These are phyloP conservation scores for Bombus pyrosoma DNA, from an alignment of 1,140 invertebrate species.

Conservation along the genomic window DNA sequence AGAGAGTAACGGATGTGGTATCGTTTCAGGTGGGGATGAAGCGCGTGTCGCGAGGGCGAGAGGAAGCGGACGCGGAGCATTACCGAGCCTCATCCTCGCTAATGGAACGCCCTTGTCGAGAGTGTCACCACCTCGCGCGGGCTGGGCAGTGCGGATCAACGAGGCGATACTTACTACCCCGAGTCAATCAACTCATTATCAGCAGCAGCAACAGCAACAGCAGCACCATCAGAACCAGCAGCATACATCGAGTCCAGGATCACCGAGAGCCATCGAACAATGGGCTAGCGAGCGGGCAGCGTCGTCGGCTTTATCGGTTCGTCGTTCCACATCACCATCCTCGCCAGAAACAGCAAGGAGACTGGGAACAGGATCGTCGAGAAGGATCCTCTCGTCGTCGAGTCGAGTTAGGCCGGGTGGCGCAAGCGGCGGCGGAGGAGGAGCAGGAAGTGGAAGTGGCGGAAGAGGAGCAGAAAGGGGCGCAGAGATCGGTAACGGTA, in stretches of 20 bases:
- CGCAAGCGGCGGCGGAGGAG: neutral
- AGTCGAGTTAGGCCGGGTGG: conserved; percentile 15
- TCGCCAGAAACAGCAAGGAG: conserved; percentile 43
- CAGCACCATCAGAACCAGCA: conserved; percentile 41
- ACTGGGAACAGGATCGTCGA: conserved; percentile 49
- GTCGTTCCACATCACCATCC: conserved; percentile 54
- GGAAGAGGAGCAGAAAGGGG: neutral
- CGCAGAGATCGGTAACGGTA: conserved; percentile 41
- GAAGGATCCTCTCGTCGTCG: conserved; percentile 34
- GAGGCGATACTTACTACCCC: conserved; percentile 68
- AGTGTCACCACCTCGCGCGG: conserved; percentile 82
- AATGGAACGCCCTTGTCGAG: conserved; percentile 85
- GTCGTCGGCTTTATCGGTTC: conserved; percentile 69
- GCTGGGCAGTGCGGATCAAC: conserved; percentile 83
- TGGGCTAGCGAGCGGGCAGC: conserved; percentile 74
- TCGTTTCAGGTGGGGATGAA: conserved; percentile 82
- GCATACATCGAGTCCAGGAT: conserved; percentile 50
- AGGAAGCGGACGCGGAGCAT: conserved; percentile 81
- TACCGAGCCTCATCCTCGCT: conserved; percentile 83
- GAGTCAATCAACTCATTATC: conserved; percentile 64
- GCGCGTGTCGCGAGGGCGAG: conserved; percentile 81
- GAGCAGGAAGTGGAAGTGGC: neutral
- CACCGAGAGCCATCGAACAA: conserved; percentile 68
- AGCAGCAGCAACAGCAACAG: conserved; percentile 59
- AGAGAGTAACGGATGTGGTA: neutral